Conservation (phyloP, 37 sponge, comb jelly and placozoan species). For the Ianthella basta region DNA sequence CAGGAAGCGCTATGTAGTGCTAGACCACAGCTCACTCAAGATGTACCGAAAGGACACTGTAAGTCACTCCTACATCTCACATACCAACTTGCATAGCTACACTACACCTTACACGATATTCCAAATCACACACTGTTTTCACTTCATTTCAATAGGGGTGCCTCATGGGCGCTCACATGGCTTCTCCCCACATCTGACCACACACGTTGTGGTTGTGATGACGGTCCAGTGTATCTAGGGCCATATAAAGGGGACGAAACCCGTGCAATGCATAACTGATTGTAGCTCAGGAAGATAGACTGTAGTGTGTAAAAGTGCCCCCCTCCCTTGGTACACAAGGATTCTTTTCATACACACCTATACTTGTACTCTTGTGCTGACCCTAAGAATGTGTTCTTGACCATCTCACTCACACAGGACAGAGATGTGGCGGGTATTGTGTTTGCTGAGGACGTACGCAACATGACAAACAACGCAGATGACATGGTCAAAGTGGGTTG, state of each 20-base stretch:
- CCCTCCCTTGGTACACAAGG: too few species aligned
- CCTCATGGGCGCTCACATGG: neutral
- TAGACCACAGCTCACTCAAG: slow-evolving; percentile 23
- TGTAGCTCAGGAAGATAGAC: too few species aligned
- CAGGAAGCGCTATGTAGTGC: slow-evolving; percentile 8
- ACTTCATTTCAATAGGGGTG: neutral
- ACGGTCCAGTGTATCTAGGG: too few species aligned
- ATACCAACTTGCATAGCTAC: too few species aligned
- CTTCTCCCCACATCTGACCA: neutral
- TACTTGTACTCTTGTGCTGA: neutral
- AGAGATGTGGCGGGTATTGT: slow-evolving; percentile 9
- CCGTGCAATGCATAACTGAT: too few species aligned
- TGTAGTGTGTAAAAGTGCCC: too few species aligned
- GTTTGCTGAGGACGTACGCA: slow-evolving; percentile 16
- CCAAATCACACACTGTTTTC: too few species aligned
- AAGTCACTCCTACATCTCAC: neutral
- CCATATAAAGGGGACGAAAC: too few species aligned
- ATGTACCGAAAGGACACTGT: slow-evolving; percentile 25
- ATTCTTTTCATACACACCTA: neutral
- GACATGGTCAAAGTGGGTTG: neutral
- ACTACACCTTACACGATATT: too few species aligned
- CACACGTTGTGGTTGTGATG: too few species aligned
- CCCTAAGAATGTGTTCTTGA: too few species aligned
- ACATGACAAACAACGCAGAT: neutral
- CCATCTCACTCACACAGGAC: neutral